Percentiles rank a stretch among this genome's conserved stretches.
These are phyloP conservation scores for Salmo trutta DNA, from an alignment of 2,797 vertebrate species.

Conservation along the genomic window DNA sequence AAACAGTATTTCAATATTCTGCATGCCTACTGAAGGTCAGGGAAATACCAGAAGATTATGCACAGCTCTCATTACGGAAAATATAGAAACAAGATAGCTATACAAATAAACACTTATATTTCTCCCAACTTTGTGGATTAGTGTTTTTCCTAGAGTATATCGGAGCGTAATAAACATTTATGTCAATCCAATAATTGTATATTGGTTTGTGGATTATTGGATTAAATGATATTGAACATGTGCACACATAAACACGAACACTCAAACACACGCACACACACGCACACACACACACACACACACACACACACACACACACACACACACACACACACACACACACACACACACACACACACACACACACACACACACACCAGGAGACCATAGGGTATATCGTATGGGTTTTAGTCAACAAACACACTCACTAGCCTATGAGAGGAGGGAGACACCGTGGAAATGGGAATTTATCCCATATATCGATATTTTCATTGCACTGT, in stretches of 20 bases:
- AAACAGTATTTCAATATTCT: constrained; percentile 20
- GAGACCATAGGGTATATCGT: background rate
- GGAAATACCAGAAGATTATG: constrained; percentile 11
- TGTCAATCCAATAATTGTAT: background rate
- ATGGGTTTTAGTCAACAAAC: constrained; percentile 7
- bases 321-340: constrained; percentile 16
- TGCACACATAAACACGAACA: background rate
- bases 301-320: constrained; percentile 13
- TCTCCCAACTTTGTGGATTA: background rate
- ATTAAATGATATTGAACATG: background rate
- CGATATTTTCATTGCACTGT: constrained; percentile 20
- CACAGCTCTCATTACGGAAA: constrained; percentile 27
- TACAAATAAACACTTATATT: background rate
- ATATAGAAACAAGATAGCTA: background rate
- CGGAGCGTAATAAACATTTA: background rate
- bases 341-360: constrained; percentile 18
- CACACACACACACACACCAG: constrained; percentile 48
- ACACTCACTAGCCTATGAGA: background rate
- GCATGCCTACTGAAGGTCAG: constrained; percentile 4
- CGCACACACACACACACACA: background rate
- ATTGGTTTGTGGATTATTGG: background rate
- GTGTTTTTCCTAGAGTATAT: background rate
- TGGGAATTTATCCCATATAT: constrained; percentile 11
- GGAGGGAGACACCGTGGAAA: constrained; percentile 9
- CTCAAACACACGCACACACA: background rate